A percentile compares a stretch with the other conserved stretches of the same genome.
Conservation (phyloP, 2,797 vertebrate genomes). For the Sebastes steindachneri region DNA sequence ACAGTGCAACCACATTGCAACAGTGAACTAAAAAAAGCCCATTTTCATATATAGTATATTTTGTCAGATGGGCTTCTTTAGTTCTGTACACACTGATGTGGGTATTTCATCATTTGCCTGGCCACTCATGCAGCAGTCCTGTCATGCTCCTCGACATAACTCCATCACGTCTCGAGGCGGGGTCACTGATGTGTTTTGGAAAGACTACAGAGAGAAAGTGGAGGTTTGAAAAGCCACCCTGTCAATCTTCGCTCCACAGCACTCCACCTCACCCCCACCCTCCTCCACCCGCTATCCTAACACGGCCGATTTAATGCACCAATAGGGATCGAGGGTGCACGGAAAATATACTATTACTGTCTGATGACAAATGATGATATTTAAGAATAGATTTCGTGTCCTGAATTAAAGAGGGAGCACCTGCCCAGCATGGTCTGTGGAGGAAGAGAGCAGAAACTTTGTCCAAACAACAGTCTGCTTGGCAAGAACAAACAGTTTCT, state of each 20-base stretch:
- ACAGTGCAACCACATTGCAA: slow-evolving; percentile 5
- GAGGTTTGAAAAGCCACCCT: slow-evolving; percentile 71
- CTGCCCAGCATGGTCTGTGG: slow-evolving; percentile 40
- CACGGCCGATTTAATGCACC: slow-evolving; percentile 22
- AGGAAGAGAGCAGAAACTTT: slow-evolving; percentile 17
- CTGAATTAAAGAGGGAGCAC: slow-evolving; percentile 48
- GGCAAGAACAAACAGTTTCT: slow-evolving; percentile 46
- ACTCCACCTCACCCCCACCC: slow-evolving; percentile 39
- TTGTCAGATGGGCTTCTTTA: slow-evolving; percentile 47
- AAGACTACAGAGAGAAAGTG: slow-evolving; percentile 74
- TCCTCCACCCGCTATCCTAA: slow-evolving; percentile 32
- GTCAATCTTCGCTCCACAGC: slow-evolving; percentile 70
- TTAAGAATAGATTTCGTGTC: slow-evolving; percentile 54
- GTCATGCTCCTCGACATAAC: slow-evolving; percentile 52
- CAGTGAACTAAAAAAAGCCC: neutral
- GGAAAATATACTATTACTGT: slow-evolving; percentile 71
- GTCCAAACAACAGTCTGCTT: slow-evolving; percentile 50
- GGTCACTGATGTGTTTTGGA: slow-evolving; percentile 77
- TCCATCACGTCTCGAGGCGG: slow-evolving; percentile 53
- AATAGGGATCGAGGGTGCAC: slow-evolving; percentile 43
- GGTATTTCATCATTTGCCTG: slow-evolving; percentile 59
- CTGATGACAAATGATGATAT: slow-evolving; percentile 69
- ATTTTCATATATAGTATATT: slow-evolving; percentile 33
- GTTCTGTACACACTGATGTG: slow-evolving; percentile 49
- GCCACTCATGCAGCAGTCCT: slow-evolving; percentile 53